These are phyloP conservation scores for Cephonodes hylas DNA, from an alignment of 2,888 invertebrate genomes.

Conservation along the genomic window DNA sequence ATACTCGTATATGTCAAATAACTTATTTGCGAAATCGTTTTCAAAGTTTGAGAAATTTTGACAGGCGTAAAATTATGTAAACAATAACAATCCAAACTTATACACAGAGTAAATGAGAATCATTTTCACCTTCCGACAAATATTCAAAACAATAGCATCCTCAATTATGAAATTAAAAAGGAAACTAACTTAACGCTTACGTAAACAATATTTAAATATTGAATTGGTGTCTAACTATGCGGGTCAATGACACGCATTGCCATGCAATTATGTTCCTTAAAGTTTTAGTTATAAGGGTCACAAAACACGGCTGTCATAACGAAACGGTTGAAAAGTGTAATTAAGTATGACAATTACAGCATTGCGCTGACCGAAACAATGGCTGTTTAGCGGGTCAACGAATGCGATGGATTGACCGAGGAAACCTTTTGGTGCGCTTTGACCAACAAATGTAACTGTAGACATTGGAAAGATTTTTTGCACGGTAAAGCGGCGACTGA, in stretches of 20 bases:
- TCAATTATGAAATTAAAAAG: slow-evolving; percentile 11
- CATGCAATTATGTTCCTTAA: not conserved
- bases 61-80: not conserved
- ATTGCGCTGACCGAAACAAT: slow-evolving; percentile 2
- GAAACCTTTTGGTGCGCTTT: not conserved
- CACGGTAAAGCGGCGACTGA: too few species aligned
- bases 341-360: slow-evolving; percentile 32
- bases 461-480: too few species aligned
- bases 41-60: not conserved
- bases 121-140: not conserved
- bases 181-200: slow-evolving; percentile 10
- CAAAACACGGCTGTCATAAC: slow-evolving; percentile 1
- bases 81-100: not conserved
- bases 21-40: too few species aligned
- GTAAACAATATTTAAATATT: slow-evolving; percentile 15
- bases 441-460: not conserved
- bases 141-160: not conserved
- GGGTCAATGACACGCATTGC: slow-evolving; percentile 2
- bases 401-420: not conserved
- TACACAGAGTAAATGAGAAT: not conserved
- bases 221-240: slow-evolving; percentile 13
- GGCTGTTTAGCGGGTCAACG: slow-evolving; percentile 5
- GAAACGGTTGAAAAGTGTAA: slow-evolving; percentile 33
- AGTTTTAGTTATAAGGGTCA: not conserved
- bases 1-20: too few species aligned